Evolutionary conservation across 2,888 invertebrate genomes (phyloP).

Genomic region (Drepanosiphum platanoidis): DNA sequence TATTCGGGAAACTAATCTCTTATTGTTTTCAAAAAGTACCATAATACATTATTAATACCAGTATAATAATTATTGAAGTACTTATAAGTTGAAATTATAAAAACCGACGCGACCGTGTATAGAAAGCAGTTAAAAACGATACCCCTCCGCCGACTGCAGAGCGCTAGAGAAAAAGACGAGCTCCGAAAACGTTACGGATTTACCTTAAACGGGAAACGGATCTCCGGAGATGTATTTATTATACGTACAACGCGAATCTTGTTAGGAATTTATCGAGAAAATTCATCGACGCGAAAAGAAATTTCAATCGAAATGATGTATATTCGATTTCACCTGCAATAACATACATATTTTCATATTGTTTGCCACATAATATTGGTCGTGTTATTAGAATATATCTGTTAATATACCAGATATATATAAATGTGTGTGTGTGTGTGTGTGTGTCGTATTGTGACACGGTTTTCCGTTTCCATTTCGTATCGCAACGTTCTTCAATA

Average conservation of each 20-base stretch:
- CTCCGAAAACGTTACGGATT: conserved; percentile 14
- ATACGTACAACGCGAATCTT: not conserved
- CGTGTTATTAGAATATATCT: not conserved
- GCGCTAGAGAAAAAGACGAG: not conserved
- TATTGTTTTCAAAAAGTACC: conserved; percentile 24
- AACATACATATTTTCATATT: conserved; percentile 2
- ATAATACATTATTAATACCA: not conserved
- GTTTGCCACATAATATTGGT: not conserved
- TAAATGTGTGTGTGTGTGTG: not conserved
- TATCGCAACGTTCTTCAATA: not conserved
- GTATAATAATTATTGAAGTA: not conserved
- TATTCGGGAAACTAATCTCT: not conserved
- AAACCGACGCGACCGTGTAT: not conserved
- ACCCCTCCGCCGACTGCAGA: not conserved
- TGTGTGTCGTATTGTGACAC: not conserved
- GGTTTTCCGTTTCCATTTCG: conserved; percentile 17
- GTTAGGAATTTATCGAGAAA: not conserved
- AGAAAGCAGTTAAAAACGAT: conserved; percentile 24
- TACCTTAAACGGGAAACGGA: conserved; percentile 40
- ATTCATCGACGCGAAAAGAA: conserved; percentile 18
- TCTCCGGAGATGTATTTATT: not conserved
- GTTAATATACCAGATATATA: too few relatives aligned
- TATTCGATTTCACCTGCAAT: conserved; percentile 41
- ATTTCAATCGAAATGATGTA: conserved; percentile 3
- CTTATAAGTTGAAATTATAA: too few relatives aligned